These are phyloP conservation scores for Muntiacus muntjak DNA, from an alignment of 2,113 vertebrate species.

Conservation along the genomic window DNA sequence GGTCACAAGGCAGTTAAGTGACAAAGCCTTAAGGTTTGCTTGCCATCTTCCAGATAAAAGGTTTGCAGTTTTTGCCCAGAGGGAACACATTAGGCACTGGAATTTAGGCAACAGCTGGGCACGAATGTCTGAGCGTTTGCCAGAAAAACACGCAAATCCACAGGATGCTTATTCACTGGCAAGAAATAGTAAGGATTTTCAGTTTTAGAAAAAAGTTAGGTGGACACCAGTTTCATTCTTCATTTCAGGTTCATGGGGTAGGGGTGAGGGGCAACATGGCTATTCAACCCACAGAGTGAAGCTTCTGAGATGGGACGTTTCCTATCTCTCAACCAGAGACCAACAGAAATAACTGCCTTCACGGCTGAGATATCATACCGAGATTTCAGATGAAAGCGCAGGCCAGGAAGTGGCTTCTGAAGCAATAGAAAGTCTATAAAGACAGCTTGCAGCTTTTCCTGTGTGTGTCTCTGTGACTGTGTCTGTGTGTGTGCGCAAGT, in stretches of 20 bases:
- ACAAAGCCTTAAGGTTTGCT: background rate
- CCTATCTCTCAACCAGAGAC: constrained; percentile 57
- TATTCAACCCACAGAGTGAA: background rate
- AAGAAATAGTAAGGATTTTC: background rate
- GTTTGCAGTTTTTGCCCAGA: background rate
- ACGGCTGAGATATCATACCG: constrained; percentile 46
- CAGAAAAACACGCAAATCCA: background rate
- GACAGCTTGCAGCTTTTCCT: constrained; percentile 58
- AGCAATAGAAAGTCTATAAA: constrained; percentile 58
- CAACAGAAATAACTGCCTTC: constrained; percentile 68
- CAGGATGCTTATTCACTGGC: background rate
- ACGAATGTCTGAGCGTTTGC: background rate
- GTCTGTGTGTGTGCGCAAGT: background rate
- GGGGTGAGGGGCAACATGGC: background rate
- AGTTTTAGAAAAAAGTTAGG: background rate
- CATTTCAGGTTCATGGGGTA: background rate
- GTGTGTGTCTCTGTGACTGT: background rate
- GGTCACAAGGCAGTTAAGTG: constrained; percentile 38
- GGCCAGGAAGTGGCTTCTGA: constrained; percentile 65
- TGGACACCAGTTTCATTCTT: background rate
- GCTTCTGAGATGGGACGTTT: background rate
- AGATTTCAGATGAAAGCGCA: constrained; percentile 69
- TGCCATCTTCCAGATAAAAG: background rate
- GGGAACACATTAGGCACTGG: background rate
- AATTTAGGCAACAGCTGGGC: background rate